phyloP scores from a whole-genome alignment of 1,140 invertebrate genomes.

The Temnothorax nylanderi region DNA sequence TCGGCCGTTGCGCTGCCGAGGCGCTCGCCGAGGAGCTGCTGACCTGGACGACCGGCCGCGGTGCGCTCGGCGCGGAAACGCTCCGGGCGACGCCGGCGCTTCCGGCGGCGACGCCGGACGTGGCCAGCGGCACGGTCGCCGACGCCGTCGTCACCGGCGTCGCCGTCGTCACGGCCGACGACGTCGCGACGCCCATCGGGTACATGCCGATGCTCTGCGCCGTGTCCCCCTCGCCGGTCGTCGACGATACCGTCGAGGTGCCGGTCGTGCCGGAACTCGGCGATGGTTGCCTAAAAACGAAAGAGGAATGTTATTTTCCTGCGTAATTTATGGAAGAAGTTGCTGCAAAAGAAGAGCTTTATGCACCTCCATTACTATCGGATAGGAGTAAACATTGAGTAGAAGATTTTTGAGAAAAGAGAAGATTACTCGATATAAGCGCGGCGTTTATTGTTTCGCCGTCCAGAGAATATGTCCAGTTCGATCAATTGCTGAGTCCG shows the following conservation, averaged over 20 bases:
- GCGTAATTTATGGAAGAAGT: neutral
- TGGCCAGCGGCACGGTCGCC: conserved; percentile 62
- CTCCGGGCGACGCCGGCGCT: conserved; percentile 77
- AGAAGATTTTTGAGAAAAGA: neutral
- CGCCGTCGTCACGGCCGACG: conserved; percentile 77
- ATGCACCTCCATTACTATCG: neutral
- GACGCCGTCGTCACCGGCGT: conserved; percentile 76
- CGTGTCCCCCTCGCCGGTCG: conserved; percentile 78
- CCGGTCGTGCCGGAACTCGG: conserved; percentile 82
- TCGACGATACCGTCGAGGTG: conserved; percentile 81
- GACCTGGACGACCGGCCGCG: conserved; percentile 75
- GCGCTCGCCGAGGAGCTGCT: conserved; percentile 76
- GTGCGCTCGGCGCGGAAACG: conserved; percentile 79
- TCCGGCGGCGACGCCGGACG: conserved; percentile 62
- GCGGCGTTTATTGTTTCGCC: neutral
- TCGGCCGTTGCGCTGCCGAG: conserved; percentile 81
- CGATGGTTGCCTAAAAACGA: conserved; percentile 81
- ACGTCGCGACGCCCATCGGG: conserved; percentile 71
- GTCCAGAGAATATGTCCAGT: neutral
- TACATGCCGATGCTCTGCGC: conserved; percentile 78
- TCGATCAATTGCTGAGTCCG: neutral
- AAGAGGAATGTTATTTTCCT: neutral
- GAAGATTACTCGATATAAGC: neutral
- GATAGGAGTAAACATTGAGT: neutral
- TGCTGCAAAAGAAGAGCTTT: neutral